Evolutionary conservation across 2,113 vertebrate genomes (phyloP), one percentile per base, ranked within the genome.

Genomic region (Hippocampus zosterae): DNA sequence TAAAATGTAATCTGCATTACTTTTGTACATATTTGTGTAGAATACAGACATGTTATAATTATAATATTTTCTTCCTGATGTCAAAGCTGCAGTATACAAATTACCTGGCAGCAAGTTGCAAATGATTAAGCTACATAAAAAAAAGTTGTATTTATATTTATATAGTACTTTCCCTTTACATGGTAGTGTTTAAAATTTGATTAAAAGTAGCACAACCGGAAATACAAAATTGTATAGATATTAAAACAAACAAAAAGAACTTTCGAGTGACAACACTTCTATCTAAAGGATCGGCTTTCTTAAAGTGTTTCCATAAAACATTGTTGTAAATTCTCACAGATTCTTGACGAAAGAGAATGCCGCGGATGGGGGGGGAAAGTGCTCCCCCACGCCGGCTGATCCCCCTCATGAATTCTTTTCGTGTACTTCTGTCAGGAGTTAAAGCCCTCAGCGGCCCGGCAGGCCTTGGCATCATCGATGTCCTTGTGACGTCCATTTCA

Each of bases 191-290:
- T 57, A 65, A 0, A 55, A 72, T 61, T 61, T 67, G 67, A 44
- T 71, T 18, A 61, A 74, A 52, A 67, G 25, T 60, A 60, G 16
- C 57, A 60, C 56, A 16, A 59, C 13, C 2, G 23, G 33, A 79
- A 72, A 67, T 77, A 85, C 2, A 88, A 85, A 85, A 60, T 76
- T 85, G 88, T 82, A 37, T 37, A 37, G 1, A 37, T 37, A 37
- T 37, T 41, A 27, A 41, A 59, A 42, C 68, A 70, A 56, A 18
- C 33, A 59, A 50, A 67, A 68, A 65, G 42, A 46, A 69, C 33
- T 52, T 75, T 73, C 74, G 63, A 52, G 63, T 67, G 68, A 68
- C 52, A 81, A 72, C 70, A 73, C 79, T 78, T 74, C 71, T 72
- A 79, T 76, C 80, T 75, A 46, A 77, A 50, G 1, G 50, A 63